Conservation (phyloP, 2,888 invertebrate genomes). For the Drosophila gaucha region DNA sequence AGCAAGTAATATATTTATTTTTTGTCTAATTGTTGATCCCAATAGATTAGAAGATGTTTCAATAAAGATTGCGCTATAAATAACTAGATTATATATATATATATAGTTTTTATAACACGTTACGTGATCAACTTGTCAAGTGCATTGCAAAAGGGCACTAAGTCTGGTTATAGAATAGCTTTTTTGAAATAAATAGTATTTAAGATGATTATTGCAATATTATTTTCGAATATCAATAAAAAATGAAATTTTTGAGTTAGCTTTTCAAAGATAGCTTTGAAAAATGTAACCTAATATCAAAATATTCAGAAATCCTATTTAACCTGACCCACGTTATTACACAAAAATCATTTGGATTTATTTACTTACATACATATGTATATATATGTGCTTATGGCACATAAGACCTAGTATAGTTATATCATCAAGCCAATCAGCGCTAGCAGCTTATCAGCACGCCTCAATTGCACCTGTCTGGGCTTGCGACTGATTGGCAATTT, state of each 20-base stretch:
- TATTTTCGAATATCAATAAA: too few species aligned
- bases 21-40: not conserved
- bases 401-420: constrained; percentile 3
- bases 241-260: too few species aligned
- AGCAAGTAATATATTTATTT: not conserved
- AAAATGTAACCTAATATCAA: too few species aligned
- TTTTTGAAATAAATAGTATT: not conserved
- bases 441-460: constrained; percentile 43
- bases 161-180: constrained; percentile 1
- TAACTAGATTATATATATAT: not conserved
- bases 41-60: not conserved
- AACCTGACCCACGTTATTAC: too few species aligned
- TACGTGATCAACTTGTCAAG: constrained; percentile 2
- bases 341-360: too few species aligned
- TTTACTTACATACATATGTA: not conserved
- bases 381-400: not conserved
- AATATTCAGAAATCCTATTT: too few species aligned
- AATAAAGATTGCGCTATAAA: constrained; percentile 2
- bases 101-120: not conserved
- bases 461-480: constrained; percentile 33
- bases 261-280: too few species aligned
- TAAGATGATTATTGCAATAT: not conserved
- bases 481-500: constrained; percentile 24
- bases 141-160: not conserved
- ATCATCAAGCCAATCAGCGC: constrained; percentile 26